phyloP scores from a whole-genome alignment of 2,113 vertebrate species.

The Lamprotornis superbus region DNA sequence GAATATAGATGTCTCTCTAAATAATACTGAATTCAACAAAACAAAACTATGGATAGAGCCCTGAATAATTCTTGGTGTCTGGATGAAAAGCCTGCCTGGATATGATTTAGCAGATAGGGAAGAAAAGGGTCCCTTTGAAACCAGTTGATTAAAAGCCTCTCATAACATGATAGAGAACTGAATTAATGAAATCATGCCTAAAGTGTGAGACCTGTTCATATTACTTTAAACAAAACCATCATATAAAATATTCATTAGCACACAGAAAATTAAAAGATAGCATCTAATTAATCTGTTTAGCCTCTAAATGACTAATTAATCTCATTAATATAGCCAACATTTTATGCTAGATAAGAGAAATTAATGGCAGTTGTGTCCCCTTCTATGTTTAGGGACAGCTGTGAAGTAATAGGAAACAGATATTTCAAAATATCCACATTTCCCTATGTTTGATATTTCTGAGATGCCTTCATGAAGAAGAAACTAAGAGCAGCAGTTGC shows the following conservation, averaged over 20 bases:
- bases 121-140: not conserved
- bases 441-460: not conserved
- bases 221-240: not conserved
- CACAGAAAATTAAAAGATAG: not conserved
- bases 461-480: not conserved
- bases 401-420: not conserved
- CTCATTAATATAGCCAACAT: not conserved
- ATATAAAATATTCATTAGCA: not conserved
- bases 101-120: not conserved
- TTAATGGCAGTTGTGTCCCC: not conserved
- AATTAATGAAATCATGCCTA: not conserved
- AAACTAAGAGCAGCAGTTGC: not conserved
- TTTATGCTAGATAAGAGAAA: not conserved
- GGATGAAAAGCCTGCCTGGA: not conserved
- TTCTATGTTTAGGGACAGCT: not conserved
- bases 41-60: not conserved
- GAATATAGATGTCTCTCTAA: not conserved
- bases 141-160: not conserved
- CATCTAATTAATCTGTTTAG: conserved; percentile 18
- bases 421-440: not conserved
- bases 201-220: not conserved
- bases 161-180: not conserved
- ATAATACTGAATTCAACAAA: not conserved
- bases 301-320: not conserved
- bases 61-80: not conserved